A percentile compares a stretch with the other conserved stretches of the same genome.
Evolutionary conservation across 2,797 vertebrate species (phyloP).

Genomic region (Mionectes olivaceus): DNA sequence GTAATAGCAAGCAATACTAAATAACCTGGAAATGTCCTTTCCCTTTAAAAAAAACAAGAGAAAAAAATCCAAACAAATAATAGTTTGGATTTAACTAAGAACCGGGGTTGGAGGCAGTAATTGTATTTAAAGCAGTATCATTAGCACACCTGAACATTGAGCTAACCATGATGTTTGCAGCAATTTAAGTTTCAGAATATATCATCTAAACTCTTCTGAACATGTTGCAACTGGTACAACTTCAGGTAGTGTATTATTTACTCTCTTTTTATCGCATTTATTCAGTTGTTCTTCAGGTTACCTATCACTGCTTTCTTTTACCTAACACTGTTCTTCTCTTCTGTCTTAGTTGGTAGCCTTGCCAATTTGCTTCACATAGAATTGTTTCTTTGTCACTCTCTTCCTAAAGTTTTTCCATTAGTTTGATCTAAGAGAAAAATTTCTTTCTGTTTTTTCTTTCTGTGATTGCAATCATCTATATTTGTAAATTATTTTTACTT

Average conservation of each 20-base stretch:
- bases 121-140: background rate
- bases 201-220: background rate
- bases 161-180: background rate
- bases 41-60: background rate
- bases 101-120: background rate
- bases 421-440: background rate
- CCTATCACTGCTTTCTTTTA: background rate
- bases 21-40: background rate
- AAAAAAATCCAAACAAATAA: accelerated
- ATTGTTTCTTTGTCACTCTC: background rate
- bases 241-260: background rate
- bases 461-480: background rate
- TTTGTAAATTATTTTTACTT: background rate
- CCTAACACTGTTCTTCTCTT: background rate
- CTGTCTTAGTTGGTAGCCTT: background rate
- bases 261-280: background rate
- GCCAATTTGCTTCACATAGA: background rate
- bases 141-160: background rate
- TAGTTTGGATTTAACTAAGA: background rate
- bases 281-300: background rate
- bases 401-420: background rate
- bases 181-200: background rate
- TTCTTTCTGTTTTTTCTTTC: background rate
- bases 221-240: background rate
- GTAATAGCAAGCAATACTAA: background rate